phyloP scores from a whole-genome alignment of 1,140 invertebrate species.

The Forficula auricularia region DNA sequence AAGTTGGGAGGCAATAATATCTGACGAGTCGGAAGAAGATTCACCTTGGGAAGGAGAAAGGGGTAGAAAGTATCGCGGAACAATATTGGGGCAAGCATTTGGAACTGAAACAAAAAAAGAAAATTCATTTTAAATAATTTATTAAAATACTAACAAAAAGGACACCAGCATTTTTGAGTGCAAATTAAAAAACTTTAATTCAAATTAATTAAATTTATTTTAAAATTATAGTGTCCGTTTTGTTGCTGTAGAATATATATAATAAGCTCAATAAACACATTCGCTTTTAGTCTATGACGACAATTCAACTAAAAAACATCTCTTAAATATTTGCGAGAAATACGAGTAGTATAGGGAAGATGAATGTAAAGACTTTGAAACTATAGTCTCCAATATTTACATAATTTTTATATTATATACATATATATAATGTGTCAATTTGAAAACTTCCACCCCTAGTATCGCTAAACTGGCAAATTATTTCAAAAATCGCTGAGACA shows the following conservation, averaged over 20 bases:
- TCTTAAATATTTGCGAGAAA: too few relatives aligned
- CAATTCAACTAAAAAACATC: too few relatives aligned
- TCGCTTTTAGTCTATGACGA: neutral
- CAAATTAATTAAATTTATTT: neutral
- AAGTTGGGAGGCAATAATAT: conserved; percentile 12
- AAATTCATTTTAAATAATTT: conserved; percentile 10
- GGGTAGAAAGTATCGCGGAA: conserved; percentile 26
- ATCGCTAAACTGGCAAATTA: too few relatives aligned
- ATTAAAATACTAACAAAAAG: conserved; percentile 5
- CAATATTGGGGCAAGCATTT: conserved; percentile 30
- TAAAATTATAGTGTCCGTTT: neutral
- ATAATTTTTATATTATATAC: too few relatives aligned
- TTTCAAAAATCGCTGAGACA: too few relatives aligned
- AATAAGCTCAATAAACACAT: conserved; percentile 9
- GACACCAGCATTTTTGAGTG: conserved; percentile 23
- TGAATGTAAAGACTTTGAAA: too few relatives aligned
- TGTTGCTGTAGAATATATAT: neutral
- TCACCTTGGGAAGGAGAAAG: conserved; percentile 17
- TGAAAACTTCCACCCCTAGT: too few relatives aligned
- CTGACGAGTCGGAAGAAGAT: conserved; percentile 12
- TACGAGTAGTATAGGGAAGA: too few relatives aligned
- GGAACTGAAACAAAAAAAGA: conserved; percentile 26
- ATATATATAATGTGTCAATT: too few relatives aligned
- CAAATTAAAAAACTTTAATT: conserved; percentile 21
- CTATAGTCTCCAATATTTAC: too few relatives aligned